Evolutionary conservation across 2,797 vertebrate genomes (phyloP), one percentile per base, ranked within the genome.

Genomic region (Intellagama lesueurii): DNA sequence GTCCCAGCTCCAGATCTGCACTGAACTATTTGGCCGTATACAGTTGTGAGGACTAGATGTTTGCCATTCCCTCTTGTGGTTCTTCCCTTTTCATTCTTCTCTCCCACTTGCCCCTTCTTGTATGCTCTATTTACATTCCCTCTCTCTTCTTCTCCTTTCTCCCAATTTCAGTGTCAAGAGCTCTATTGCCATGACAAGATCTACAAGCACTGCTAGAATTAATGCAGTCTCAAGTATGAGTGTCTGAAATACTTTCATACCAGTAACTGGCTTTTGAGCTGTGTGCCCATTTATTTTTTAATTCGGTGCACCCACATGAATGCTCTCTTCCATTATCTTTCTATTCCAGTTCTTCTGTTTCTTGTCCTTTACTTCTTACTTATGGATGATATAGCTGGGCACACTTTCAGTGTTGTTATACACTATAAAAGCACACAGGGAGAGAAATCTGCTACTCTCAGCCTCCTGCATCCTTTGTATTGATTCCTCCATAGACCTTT

Each of bases 231-330:
- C 92, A 92, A 95, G 93, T 92, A 93, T 88, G 88, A 92, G 91
- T 90, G 93, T 92, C 94, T 94, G 89, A 89, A 93, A 95, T 91
- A 92, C 92, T 94, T 95, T 94, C 91, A 93, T 92, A 94, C 90
- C 82, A 82, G 94, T 95, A 95, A 94, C 91, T 93, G 95, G 93
- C 89, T 94, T 95, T 95, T 95, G 93, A 92, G 93, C 91, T 95
- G 92, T 94, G 92, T 95, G 93, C 91, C 95, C 92, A 87, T 94
- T 12, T 56, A 22, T 22, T 92, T 90, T 93, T 95, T 93, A 92
- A 94, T 95, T 94, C 49, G 76, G 91, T 84, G 92, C 8, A 86
- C 91, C 88, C 89, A 92, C 90, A 90, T 79, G 92, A 94, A 94
- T 94, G 91, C 89, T 80, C 4, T 79, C 92, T 95, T 93, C 94